Evolutionary conservation across 1,140 invertebrate species (phyloP), one percentile per base, ranked within the genome.

Genomic region (Vanessa atalanta): DNA sequence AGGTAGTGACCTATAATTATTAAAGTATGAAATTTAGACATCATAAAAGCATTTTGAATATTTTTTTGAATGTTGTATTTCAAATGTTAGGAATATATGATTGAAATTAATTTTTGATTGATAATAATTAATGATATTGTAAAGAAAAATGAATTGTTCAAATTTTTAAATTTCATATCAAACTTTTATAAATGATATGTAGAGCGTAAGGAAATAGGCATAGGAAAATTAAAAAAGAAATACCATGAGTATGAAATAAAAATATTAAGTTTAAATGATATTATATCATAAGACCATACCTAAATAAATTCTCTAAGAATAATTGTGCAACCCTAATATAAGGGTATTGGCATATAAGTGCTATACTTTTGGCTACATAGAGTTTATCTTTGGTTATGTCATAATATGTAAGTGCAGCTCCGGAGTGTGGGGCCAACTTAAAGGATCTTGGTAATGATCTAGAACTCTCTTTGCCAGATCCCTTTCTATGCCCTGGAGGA

Each of bases 341-440:
- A 47, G 98, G 97, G 77, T 97, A 95, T 88, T 97, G 97, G 87
- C 97, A 97, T 73, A 99, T 96, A 47, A 99, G 94, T 72, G 96
- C 96, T 88, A 99, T 98, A 93, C 97, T 97, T 95, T 99, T 99
- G 78, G 97, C 97, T 80, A 99, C 98, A 94, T 96, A 97, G 75
- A 99, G 94, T 92, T 96, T 97, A 93, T 99, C 98, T 94, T 97
- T 98, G 88, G 95, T 95, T 81, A 97, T 96, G 93, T 99, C 98
- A 92, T 99, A 99, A 83, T 97, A 98, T 82, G 95, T 97, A 83
- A 96, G 94, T 73, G 96, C 96, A 47, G 96, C 95, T 73, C 95
- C 95, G 51, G 95, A 95, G 84, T 96, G 96, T 16, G 96, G 95
- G 26, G 96, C 95, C 69, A 98, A 93, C 93, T 98, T 98, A 83